Evolutionary conservation across 2,888 invertebrate species (phyloP), one percentile per base, ranked within the genome.

Genomic region (Mythimna vitellina): DNA sequence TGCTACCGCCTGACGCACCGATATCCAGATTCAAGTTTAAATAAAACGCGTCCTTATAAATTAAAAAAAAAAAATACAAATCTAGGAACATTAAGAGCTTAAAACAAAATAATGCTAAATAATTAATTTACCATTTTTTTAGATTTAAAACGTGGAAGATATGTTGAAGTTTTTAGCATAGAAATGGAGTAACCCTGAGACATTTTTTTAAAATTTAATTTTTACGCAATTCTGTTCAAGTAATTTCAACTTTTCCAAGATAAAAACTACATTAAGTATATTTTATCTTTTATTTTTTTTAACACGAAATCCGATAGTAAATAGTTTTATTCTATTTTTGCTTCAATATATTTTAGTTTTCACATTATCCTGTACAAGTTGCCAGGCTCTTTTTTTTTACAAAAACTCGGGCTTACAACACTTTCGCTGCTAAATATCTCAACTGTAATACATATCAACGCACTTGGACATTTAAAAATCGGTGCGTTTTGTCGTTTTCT

Each of bases 81-180:
- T 91, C 95, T 95, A 96, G 95, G 95, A 96, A 96, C 95, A 95
- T 95, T 91, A 84, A 93, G 89, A 93, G 86, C 95, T 95, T 95
- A 95, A 92, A 91, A 89, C 82, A 93, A 90, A 90, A 87, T 89
- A 93, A 93, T 80, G 88, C 93, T 94, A 94, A 94, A 94, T 93
- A 93, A 93, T 91, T 94, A 93, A 93, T 89, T 80, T 83, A 78
- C 82, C 79, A 38, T 73, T 72, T 78, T 73, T 74, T 80, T 70
- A 65, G 61, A 25, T 57, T 78, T 54, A 63, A 71, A 57, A 68
- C 82, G 75, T 92, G 93, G 92, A 92, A 92, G 89, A 90, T 87
- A 29, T 22, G 51, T 73, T 68, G 67, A 66, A 54, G 10, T 20
- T 35, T 56, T 60, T 61, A 64, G 49, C n/a, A n/a, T 6, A 35